Evolutionary conservation across 2,797 vertebrate species (phyloP).

Genomic region (Sphenodon punctatus): DNA sequence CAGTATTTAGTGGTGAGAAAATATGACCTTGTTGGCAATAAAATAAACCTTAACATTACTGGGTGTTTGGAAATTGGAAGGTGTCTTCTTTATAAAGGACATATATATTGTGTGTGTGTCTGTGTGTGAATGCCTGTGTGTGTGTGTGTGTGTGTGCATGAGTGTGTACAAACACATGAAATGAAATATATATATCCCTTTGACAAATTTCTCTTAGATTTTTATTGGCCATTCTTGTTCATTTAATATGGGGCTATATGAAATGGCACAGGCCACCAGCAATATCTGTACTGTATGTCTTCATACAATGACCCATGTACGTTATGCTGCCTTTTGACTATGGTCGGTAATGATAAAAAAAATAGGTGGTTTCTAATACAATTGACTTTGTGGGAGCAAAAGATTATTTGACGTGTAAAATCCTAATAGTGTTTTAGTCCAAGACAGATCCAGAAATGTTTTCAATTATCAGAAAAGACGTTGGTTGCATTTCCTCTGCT

Average conservation of each 20-base stretch:
- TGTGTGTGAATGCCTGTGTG: too few relatives aligned
- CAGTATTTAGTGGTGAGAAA: slow-evolving; percentile 56
- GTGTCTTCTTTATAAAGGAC: slow-evolving; percentile 45
- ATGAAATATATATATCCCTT: slow-evolving; percentile 3
- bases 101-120: too few relatives aligned
- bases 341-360: slow-evolving; percentile 4
- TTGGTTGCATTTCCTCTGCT: slow-evolving; percentile 46
- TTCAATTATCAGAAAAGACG: slow-evolving; percentile 52
- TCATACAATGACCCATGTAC: background rate
- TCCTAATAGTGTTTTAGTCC: slow-evolving; percentile 14
- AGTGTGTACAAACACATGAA: too few relatives aligned
- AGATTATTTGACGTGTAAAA: background rate
- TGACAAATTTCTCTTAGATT: slow-evolving; percentile 31
- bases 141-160: too few relatives aligned
- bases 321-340: background rate
- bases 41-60: slow-evolving; percentile 66
- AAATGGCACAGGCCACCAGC: slow-evolving; percentile 51
- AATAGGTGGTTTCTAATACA: slow-evolving; percentile 34
- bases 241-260: slow-evolving; percentile 39
- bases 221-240: slow-evolving; percentile 45
- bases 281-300: slow-evolving; percentile 30
- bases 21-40: slow-evolving; percentile 61
- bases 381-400: slow-evolving; percentile 9
- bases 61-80: slow-evolving; percentile 60
- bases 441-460: slow-evolving; percentile 52